Evolutionary conservation across 2,797 vertebrate genomes (phyloP).

Genomic region (Otolemur crassicaudatus): DNA sequence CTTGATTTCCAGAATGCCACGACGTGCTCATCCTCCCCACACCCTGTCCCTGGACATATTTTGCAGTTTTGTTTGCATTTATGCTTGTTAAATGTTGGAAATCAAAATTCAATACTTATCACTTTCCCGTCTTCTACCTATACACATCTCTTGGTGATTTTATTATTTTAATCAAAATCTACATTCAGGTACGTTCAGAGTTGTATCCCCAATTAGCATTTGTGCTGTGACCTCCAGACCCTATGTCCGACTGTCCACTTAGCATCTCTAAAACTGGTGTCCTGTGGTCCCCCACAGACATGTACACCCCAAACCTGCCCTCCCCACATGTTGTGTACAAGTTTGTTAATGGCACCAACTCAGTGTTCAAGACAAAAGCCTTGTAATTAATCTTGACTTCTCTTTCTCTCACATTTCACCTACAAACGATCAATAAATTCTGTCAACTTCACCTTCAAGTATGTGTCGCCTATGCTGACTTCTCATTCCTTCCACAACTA

Average conservation of each 20-base stretch:
- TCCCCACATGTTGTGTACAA: not conserved
- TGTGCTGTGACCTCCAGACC: not conserved
- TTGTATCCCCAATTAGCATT: not conserved
- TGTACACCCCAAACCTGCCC: accelerated
- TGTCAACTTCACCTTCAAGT: not conserved
- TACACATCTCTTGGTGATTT: not conserved
- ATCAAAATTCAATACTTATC: not conserved
- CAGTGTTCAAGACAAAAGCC: not conserved
- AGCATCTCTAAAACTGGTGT: not conserved
- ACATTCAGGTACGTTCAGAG: not conserved
- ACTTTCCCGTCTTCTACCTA: not conserved
- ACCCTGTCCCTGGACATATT: accelerated
- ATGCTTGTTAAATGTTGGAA: not conserved
- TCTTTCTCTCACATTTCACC: not conserved
- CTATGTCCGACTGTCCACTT: not conserved
- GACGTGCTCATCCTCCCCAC: accelerated
- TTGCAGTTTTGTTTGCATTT: not conserved
- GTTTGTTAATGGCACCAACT: not conserved
- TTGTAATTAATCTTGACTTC: not conserved
- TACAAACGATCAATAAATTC: not conserved
- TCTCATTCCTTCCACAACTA: not conserved
- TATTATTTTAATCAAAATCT: not conserved
- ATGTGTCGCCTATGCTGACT: not conserved
- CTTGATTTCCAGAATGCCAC: not conserved
- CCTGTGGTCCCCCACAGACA: accelerated